These are phyloP conservation scores for Panopea generosa DNA, from an alignment of 2,888 invertebrate genomes.

Conservation along the genomic window DNA sequence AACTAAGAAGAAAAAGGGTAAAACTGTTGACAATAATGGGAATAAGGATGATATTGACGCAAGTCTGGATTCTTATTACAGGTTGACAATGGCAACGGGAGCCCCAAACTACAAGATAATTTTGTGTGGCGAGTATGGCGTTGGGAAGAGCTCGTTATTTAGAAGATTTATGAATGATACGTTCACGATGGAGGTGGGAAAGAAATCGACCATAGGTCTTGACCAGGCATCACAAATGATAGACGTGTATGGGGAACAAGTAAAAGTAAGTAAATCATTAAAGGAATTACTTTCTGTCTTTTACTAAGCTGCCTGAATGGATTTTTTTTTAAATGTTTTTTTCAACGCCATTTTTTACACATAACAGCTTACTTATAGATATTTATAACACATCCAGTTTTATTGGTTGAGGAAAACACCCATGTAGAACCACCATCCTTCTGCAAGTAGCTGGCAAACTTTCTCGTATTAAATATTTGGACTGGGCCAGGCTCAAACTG, in stretches of 20 bases:
- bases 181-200: constrained; percentile 92
- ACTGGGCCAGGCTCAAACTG: no score
- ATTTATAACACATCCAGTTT: no score
- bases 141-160: constrained; percentile 97
- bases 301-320: no score
- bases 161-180: constrained; percentile 95
- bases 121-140: constrained; percentile 97
- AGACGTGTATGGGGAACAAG: constrained; percentile 90
- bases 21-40: constrained; percentile 21
- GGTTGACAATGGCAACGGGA: constrained; percentile 80
- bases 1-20: constrained; percentile 29
- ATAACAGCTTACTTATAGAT: no score
- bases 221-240: constrained; percentile 95
- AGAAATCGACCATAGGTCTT: constrained; percentile 94
- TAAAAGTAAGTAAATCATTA: constrained; percentile 93
- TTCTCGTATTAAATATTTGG: no score
- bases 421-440: no score
- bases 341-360: no score
- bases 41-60: constrained; percentile 3
- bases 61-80: constrained; percentile 52
- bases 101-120: constrained; percentile 90
- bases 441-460: no score
- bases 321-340: no score
- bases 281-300: no score
- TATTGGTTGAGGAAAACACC: no score